A percentile compares a stretch with the other conserved stretches of the same genome.
Conservation (phyloP, 2,888 invertebrate species). For the Scotopteryx bipunctaria region DNA sequence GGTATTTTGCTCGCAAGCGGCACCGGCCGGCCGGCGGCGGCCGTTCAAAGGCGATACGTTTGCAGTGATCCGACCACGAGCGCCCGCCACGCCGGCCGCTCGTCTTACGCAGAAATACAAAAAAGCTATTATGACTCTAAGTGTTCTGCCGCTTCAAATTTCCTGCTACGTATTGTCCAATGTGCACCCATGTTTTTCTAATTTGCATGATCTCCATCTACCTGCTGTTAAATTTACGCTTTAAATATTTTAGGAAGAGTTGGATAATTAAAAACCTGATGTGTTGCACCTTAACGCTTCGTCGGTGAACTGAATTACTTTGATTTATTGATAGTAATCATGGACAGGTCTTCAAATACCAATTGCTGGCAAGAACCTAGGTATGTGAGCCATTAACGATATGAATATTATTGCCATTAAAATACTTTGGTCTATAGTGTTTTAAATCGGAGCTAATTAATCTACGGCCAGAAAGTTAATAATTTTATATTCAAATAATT, state of each 20-base stretch:
- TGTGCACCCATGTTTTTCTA: constrained; percentile 36
- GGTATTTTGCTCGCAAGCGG: constrained; percentile 54
- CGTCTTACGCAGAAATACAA: constrained; percentile 65
- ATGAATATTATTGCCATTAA: constrained; percentile 55
- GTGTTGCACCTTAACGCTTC: constrained; percentile 8
- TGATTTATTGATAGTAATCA: constrained; percentile 21
- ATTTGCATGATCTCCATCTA: constrained; percentile 27
- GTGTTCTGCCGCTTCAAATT: constrained; percentile 45
- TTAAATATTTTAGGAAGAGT: constrained; percentile 20
- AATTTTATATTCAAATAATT: constrained; percentile 65
- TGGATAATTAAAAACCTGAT: constrained; percentile 20
- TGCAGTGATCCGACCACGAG: constrained; percentile 45
- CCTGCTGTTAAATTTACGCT: constrained; percentile 24
- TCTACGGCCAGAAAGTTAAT: constrained; percentile 69
- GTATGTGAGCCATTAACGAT: constrained; percentile 43
- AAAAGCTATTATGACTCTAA: constrained; percentile 53
- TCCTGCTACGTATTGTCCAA: constrained; percentile 46
- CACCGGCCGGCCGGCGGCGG: constrained; percentile 42
- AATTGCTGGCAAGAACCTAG: constrained; percentile 36
- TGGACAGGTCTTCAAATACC: constrained; percentile 31
- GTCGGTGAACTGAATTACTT: constrained; percentile 17
- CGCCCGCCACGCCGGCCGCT: too few species aligned
- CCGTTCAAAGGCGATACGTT: constrained; percentile 48
- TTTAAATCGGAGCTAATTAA: constrained; percentile 62
- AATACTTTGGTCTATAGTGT: constrained; percentile 56